Conservation (phyloP, 2,797 vertebrate species). For the Notoglanidium macrostoma region DNA sequence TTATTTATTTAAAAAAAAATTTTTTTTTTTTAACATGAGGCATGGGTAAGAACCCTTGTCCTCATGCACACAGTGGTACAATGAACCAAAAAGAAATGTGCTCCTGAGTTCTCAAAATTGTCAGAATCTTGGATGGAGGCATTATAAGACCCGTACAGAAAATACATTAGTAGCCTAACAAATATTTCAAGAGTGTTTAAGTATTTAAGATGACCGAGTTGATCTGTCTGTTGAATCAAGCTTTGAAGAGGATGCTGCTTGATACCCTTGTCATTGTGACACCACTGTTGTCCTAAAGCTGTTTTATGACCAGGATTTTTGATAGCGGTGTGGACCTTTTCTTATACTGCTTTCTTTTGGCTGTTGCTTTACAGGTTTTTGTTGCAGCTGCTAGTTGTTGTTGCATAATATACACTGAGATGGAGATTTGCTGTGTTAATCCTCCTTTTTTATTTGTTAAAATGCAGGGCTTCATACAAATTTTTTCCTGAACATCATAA, state of each 20-base stretch:
- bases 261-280: not conserved
- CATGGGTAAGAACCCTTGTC: not conserved
- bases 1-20: too few relatives aligned
- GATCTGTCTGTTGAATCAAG: not conserved
- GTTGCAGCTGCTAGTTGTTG: not conserved
- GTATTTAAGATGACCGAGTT: not conserved
- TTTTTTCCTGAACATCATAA: not conserved
- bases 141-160: not conserved
- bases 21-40: too few relatives aligned
- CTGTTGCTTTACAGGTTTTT: constrained; percentile 30
- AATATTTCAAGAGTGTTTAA: not conserved
- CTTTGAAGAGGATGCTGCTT: constrained; percentile 18
- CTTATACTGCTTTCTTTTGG: constrained; percentile 2
- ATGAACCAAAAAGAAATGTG: not conserved
- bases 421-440: not conserved
- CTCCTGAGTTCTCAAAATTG: not conserved
- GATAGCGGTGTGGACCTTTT: not conserved
- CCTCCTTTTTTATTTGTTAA: not conserved
- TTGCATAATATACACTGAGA: not conserved
- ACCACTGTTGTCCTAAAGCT: not conserved
- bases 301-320: not conserved
- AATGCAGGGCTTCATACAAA: not conserved
- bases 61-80: not conserved
- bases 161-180: not conserved
- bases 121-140: not conserved